Evolutionary conservation across 2,888 invertebrate species (phyloP).

Genomic region (Archaeoteleia sp.): DNA sequence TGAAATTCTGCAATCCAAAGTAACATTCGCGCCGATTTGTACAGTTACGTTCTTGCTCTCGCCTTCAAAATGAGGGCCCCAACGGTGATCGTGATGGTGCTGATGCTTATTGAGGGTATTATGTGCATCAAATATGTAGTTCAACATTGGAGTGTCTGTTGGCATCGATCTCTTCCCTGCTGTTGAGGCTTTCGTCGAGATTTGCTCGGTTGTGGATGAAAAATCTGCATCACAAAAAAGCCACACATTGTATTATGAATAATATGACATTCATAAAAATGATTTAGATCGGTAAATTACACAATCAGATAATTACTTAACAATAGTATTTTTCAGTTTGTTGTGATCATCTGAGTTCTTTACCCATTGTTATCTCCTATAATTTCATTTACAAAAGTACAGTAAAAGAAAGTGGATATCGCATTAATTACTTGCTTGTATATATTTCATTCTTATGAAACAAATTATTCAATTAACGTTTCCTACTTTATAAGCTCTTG

Average conservation of each 20-base stretch:
- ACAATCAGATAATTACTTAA: background rate
- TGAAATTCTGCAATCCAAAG: conserved; percentile 84
- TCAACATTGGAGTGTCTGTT: conserved; percentile 83
- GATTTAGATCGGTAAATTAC: background rate
- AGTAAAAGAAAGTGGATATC: background rate
- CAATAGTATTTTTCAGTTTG: background rate
- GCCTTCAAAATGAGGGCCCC: conserved; percentile 85
- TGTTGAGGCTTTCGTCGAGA: conserved; percentile 19
- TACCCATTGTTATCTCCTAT: background rate
- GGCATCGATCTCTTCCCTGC: conserved; percentile 46
- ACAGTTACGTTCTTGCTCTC: conserved; percentile 83
- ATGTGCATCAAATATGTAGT: conserved; percentile 84
- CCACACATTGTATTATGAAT: too few species aligned
- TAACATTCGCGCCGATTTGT: conserved; percentile 83
- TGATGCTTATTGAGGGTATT: conserved; percentile 83
- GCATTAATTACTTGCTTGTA: too few species aligned
- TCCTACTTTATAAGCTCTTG: too few species aligned
- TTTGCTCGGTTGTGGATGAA: conserved; percentile 53
- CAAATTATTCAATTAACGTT: too few species aligned
- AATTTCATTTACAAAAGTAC: background rate
- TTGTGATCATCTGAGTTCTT: too few species aligned
- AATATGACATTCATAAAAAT: too few species aligned
- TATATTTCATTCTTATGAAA: too few species aligned
- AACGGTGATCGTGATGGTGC: conserved; percentile 79
- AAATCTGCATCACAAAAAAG: conserved; percentile 56